phyloP scores from a whole-genome alignment of 2,888 invertebrate species.

The Seira musarum region DNA sequence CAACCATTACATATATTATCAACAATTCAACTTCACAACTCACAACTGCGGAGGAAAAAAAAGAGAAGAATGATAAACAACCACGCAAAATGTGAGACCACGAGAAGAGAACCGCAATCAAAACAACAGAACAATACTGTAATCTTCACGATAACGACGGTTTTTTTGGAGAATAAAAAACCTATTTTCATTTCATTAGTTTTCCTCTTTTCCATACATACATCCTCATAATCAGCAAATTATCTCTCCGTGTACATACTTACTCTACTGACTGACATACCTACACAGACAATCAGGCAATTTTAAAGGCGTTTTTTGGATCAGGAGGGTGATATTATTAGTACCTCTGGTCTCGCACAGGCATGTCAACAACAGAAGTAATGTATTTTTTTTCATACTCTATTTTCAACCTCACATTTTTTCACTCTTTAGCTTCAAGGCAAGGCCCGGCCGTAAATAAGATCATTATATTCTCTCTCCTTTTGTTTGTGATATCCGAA shows the following conservation, averaged over 20 bases:
- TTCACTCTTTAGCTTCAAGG: slow-evolving; percentile 35
- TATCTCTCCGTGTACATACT: too few species aligned
- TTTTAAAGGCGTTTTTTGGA: too few species aligned
- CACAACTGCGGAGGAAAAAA: neutral
- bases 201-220: too few species aligned
- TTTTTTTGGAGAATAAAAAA: too few species aligned
- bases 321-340: slow-evolving; percentile 23
- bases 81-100: neutral
- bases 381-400: slow-evolving; percentile 6
- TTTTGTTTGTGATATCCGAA: neutral
- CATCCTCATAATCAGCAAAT: too few species aligned
- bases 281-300: too few species aligned
- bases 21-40: too few species aligned
- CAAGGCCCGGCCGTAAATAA: slow-evolving; percentile 50
- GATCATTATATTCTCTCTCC: slow-evolving; percentile 23
- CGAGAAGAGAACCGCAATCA: neutral
- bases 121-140: slow-evolving; percentile 15
- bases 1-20: too few species aligned
- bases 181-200: too few species aligned
- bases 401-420: too few species aligned
- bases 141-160: too few species aligned
- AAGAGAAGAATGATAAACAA: neutral
- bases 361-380: slow-evolving; percentile 17
- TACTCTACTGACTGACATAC: too few species aligned
- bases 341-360: neutral